Evolutionary conservation across 2,888 invertebrate genomes (phyloP).

Genomic region (Seira musarum): DNA sequence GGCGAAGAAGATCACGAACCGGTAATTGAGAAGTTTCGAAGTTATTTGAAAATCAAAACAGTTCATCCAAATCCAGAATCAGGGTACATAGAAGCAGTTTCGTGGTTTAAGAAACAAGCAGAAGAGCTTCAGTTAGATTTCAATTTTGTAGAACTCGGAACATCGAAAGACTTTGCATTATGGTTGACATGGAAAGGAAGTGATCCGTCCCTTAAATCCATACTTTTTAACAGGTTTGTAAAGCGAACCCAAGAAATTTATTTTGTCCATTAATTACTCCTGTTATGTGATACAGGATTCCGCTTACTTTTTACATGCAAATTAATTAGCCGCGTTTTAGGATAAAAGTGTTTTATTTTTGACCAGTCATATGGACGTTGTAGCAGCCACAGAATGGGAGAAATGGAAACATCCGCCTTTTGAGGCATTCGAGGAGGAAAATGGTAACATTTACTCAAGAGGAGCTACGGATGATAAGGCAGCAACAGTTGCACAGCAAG

Average conservation of each 20-base stretch:
- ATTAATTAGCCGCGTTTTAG: no score
- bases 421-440: conserved; percentile 85
- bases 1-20: no score
- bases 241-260: no score
- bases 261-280: no score
- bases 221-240: not conserved
- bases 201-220: not conserved
- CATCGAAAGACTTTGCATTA: not conserved
- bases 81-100: conserved; percentile 73
- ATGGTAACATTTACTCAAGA: conserved; percentile 89
- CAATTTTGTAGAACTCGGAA: not conserved
- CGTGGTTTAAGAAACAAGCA: not conserved
- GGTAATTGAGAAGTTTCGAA: conserved; percentile 84
- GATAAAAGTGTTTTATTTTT: no score
- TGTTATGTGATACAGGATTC: no score
- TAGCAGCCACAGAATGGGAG: conserved; percentile 75
- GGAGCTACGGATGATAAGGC: conserved; percentile 90
- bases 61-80: conserved; percentile 91
- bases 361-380: not conserved
- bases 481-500: conserved; percentile 82
- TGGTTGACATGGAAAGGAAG: not conserved
- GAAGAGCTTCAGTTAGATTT: not conserved
- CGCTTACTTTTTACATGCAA: no score
- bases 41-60: conserved; percentile 88
- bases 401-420: conserved; percentile 94